phyloP scores from a whole-genome alignment of 2,797 vertebrate genomes.

The Trichosurus vulpecula region DNA sequence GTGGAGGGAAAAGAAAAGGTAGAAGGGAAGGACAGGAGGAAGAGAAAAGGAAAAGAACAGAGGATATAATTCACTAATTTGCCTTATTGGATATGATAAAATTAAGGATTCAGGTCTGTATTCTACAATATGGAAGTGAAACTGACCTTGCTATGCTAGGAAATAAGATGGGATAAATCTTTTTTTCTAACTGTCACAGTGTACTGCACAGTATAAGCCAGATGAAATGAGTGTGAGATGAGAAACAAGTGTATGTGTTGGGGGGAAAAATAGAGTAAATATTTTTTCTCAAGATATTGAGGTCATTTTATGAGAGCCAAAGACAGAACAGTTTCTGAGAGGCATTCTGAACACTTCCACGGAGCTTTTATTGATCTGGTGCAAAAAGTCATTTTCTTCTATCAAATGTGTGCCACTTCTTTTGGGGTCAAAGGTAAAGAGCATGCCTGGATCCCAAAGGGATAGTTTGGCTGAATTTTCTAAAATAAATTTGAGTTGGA shows the following conservation, averaged over 20 bases:
- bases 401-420: conserved; percentile 41
- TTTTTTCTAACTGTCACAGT: background rate
- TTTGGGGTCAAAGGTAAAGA: conserved; percentile 61
- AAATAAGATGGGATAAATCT: conserved; percentile 9
- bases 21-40: background rate
- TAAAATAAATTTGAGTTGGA: conserved; percentile 49
- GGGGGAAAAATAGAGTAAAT: conserved; percentile 44
- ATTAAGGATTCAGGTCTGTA: background rate
- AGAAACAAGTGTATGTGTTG: conserved; percentile 13
- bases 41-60: background rate
- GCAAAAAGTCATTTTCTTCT: conserved; percentile 67
- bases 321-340: conserved; percentile 63
- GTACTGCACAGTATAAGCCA: conserved; percentile 11
- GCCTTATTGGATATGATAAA: conserved; percentile 8
- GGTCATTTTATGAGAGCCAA: conserved; percentile 70
- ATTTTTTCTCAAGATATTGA: conserved; percentile 41
- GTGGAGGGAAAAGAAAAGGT: background rate
- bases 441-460: conserved; percentile 20
- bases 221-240: conserved; percentile 41
- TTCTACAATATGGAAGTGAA: conserved; percentile 17
- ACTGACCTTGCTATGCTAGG: background rate
- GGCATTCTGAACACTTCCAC: conserved; percentile 34
- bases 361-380: conserved; percentile 59
- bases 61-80: background rate
- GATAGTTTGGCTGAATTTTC: conserved; percentile 53